Percentiles rank a stretch among this genome's conserved stretches.
phyloP scores from a whole-genome alignment of 2,797 vertebrate species.

The Stomatorhinus walkeri region DNA sequence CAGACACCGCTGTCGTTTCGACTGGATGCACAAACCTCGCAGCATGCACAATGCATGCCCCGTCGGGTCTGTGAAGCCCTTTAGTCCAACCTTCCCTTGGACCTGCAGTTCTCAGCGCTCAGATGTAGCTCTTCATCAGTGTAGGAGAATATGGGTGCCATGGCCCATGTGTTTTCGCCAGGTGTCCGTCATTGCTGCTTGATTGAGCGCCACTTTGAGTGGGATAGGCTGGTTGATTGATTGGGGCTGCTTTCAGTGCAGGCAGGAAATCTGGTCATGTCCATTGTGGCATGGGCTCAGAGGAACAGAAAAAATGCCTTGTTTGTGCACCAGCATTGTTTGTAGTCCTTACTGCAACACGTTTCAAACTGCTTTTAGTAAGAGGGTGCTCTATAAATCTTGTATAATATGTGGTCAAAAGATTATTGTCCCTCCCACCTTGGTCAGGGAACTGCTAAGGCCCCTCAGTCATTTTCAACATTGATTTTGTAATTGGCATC shows the following conservation, averaged over 20 bases:
- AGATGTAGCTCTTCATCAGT: background rate
- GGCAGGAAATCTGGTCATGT: conserved; percentile 6
- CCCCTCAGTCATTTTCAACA: conserved; percentile 21
- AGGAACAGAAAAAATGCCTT: background rate
- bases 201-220: background rate
- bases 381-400: background rate
- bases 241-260: background rate
- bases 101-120: background rate
- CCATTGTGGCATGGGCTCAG: background rate
- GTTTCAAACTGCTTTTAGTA: background rate
- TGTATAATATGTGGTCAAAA: background rate
- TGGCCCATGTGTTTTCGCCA: background rate
- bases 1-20: no score
- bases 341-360: background rate
- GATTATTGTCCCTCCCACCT: background rate
- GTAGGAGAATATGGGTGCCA: background rate
- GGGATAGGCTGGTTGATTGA: background rate
- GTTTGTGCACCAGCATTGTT: background rate
- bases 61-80: no score
- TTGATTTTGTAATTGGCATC: conserved; percentile 31
- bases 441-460: background rate
- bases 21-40: no score
- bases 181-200: background rate
- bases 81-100: background rate
- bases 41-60: no score